A percentile compares a stretch with the other conserved stretches of the same genome.
These are phyloP conservation scores for Ladona fulva DNA, from an alignment of 1,140 invertebrate genomes.

Conservation along the genomic window DNA sequence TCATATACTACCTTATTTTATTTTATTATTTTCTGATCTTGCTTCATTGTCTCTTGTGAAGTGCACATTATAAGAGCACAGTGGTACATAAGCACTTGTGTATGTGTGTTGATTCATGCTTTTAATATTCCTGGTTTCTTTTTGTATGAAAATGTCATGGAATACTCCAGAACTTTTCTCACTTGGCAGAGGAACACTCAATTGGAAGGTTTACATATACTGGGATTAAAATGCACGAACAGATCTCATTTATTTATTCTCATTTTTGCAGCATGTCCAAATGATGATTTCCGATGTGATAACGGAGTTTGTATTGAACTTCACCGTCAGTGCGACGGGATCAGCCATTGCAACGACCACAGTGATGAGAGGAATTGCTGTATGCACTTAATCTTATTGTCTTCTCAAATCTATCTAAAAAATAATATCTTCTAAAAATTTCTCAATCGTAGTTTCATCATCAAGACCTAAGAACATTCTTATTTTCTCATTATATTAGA, in stretches of 20 bases:
- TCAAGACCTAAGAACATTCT: no score
- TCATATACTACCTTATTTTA: no score
- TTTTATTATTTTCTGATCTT: no score
- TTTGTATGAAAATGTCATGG: no score
- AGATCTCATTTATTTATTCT: background rate
- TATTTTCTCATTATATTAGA: no score
- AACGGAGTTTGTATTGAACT: background rate
- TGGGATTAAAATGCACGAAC: background rate
- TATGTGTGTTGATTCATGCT: no score
- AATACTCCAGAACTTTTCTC: background rate
- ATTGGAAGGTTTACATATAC: background rate
- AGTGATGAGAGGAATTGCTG: constrained; percentile 6
- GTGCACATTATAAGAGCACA: no score
- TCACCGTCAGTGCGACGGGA: background rate
- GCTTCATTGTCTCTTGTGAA: no score
- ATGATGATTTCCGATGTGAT: background rate
- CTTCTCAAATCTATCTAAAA: background rate
- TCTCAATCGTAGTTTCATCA: no score
- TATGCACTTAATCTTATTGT: background rate
- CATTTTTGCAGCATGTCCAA: background rate
- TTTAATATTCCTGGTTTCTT: no score
- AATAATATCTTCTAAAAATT: background rate
- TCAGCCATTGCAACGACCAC: background rate
- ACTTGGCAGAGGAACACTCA: background rate
- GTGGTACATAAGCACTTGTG: no score